Evolutionary conservation across 2,797 vertebrate genomes (phyloP), one percentile per base, ranked within the genome.

Genomic region (Austrolebias charrua): DNA sequence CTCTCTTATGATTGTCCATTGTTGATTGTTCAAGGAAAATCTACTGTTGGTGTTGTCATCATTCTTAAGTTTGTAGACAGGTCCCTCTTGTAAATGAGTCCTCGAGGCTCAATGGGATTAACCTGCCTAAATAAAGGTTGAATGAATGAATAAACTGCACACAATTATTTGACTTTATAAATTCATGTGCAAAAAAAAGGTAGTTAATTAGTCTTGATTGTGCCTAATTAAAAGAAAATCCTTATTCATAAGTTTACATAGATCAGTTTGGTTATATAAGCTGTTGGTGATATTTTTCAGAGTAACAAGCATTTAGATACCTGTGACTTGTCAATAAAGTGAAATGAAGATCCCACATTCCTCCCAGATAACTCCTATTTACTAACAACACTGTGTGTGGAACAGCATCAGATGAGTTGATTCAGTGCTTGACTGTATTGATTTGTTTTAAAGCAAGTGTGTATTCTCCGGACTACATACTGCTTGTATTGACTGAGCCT

Each of bases 261-360:
- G 75, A 85, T 80, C 70, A 61, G 83, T 85, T 79, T 80, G 63
- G 43, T 54, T 10, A 44, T 80, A 84, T 86, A 78, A 86, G 73
- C 69, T 20, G 20, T 77, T 75, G 71, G 85, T 88, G 80, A 87
- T 79, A 68, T 74, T 77, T 60, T 60, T 51, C 73, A 49, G 42
- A 57, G 43, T 50, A 59, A 79, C 52, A 12, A 66, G 69, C 43
- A 52, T 52, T n/a, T 33, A 31, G 51, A 40, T 60, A 44, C 53
- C 44, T 48, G 48, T 12, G 59, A 54, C 18, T 55, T 49, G 28
- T 35, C 57, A 52, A 65, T 53, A 56, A 79, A 59, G 73, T 33
- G 24, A 52, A 38, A 76, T 77, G 76, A 75, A 86, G 75, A 73
- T 31, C 54, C 47, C 44, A 51, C 75, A 55, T 66, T 78, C 73